phyloP scores from a whole-genome alignment of 2,888 invertebrate species.

The Fissipunctia ypsillon region DNA sequence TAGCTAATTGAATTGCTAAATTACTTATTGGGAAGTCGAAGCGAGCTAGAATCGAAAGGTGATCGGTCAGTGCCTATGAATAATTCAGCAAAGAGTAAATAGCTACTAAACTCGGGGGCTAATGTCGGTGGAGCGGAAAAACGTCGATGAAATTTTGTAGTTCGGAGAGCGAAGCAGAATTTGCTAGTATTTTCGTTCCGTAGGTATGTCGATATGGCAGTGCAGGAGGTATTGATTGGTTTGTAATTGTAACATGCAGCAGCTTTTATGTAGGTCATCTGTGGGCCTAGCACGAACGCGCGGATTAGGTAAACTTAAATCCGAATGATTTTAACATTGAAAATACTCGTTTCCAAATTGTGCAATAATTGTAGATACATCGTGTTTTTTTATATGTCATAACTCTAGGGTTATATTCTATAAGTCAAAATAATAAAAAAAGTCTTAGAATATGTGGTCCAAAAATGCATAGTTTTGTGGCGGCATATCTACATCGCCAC shows the following conservation, averaged over 20 bases:
- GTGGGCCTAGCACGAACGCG: too few relatives aligned
- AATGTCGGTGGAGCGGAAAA: constrained; percentile 55
- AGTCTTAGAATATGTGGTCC: too few relatives aligned
- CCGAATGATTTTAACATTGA: neutral
- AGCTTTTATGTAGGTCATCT: neutral
- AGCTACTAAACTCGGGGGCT: constrained; percentile 54
- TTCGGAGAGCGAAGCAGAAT: constrained; percentile 28
- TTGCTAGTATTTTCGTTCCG: constrained; percentile 41
- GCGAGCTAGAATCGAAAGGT: constrained; percentile 64
- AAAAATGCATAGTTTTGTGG: too few relatives aligned
- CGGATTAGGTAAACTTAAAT: too few relatives aligned
- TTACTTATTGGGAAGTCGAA: constrained; percentile 70
- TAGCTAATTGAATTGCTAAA: constrained; percentile 80
- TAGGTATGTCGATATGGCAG: neutral
- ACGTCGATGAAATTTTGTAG: constrained; percentile 51
- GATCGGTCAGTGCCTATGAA: constrained; percentile 76
- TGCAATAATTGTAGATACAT: too few relatives aligned
- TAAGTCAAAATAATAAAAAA: too few relatives aligned
- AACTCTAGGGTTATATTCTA: too few relatives aligned
- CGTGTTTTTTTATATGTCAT: too few relatives aligned
- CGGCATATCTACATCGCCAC: too few relatives aligned
- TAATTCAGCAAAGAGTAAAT: constrained; percentile 72
- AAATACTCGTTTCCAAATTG: neutral
- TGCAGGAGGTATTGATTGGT: constrained; percentile 7
- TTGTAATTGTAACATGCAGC: neutral